Evolutionary conservation across 2,797 vertebrate species (phyloP), one percentile per base, ranked within the genome.

Genomic region (Epinephelus coioides): DNA sequence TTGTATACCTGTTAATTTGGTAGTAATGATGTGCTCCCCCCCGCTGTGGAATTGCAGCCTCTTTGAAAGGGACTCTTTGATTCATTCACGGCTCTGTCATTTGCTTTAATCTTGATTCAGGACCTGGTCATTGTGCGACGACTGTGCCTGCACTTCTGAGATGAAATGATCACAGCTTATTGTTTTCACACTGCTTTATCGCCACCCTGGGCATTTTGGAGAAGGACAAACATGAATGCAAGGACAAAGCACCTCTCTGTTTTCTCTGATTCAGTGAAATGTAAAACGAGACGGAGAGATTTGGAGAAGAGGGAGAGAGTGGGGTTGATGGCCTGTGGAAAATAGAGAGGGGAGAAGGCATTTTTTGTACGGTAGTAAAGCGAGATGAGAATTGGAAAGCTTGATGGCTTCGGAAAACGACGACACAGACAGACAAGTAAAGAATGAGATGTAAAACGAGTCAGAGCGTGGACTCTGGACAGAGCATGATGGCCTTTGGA

Each of bases 261-360:
- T 92, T 90, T 84, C 87, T 90, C 89, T 77, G 90, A 93, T 86
- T 92, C 91, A 86, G 89, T 91, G 90, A 93, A 92, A 93, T 91
- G 84, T 90, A 88, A 92, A 91, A 89, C 85, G 63, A 81, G 69
- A 83, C 53, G 8, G 67, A 65, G 65, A 67, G 76, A 44, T 82
- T 79, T 79, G 57, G 59, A 71, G 50, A 69, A 49, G 70, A 77
- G 69, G 49, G 73, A 61, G 44, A 70, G 60, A 79, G 60, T 15
- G 60, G 68, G 83, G 76, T 77, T 83, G 83, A 88, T 74, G 80
- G 85, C 62, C 78, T 85, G 84, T 87, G 84, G 69, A 88, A 89
- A 88, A 76, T 38, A 43, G 59, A 80, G 53, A 53, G 70, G 30
- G 55, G n/a, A 40, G 74, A 76, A 57, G 60, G 68, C 65, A 73